Evolutionary conservation across 2,888 invertebrate species (phyloP).

Genomic region (Taphrorychus bicolor): DNA sequence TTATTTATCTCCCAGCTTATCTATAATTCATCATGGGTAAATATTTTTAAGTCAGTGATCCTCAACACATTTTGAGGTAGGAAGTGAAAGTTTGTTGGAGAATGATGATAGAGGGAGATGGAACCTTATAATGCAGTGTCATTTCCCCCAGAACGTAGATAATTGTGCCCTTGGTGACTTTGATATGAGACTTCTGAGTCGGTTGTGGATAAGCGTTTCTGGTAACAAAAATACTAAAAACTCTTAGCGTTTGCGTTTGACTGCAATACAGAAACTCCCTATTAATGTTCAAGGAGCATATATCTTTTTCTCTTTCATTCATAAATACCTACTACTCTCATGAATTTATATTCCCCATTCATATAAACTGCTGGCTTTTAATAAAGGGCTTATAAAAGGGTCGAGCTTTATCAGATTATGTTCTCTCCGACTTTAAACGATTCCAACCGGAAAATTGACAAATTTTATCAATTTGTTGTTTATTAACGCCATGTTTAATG

Average conservation of each 20-base stretch:
- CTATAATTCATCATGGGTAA: no score
- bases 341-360: conserved; percentile 46
- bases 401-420: conserved; percentile 1
- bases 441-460: background rate
- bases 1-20: no score
- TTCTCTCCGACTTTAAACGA: background rate
- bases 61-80: no score
- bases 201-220: no score
- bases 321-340: conserved; percentile 47
- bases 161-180: no score
- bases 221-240: no score
- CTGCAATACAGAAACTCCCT: background rate
- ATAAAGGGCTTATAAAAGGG: conserved; percentile 23
- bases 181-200: no score
- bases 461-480: no score
- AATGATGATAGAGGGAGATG: no score
- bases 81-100: background rate
- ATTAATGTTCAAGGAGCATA: conserved; percentile 36
- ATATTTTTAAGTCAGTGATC: no score
- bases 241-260: background rate
- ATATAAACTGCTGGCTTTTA: conserved; percentile 36
- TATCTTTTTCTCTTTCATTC: conserved; percentile 41
- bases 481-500: background rate
- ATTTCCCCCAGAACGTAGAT: no score
- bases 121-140: no score